These are phyloP conservation scores for Tragelaphus imberbis DNA, from an alignment of 2,113 vertebrate genomes.

Conservation along the genomic window DNA sequence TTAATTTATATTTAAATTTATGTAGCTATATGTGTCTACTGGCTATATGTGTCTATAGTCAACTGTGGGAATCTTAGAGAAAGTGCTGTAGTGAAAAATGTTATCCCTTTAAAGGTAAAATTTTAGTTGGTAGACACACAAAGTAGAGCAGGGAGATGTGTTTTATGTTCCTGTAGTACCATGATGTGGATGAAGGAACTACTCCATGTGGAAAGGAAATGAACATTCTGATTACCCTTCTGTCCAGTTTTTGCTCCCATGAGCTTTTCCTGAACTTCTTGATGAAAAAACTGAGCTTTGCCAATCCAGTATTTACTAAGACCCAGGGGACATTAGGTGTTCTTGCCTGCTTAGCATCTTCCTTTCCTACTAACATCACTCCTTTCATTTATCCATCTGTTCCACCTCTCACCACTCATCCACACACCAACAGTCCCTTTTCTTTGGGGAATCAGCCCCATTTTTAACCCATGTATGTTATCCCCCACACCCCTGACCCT, in stretches of 20 bases:
- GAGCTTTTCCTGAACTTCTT: neutral
- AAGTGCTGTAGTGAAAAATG: neutral
- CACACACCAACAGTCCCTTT: neutral
- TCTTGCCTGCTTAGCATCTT: neutral
- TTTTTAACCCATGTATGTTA: neutral
- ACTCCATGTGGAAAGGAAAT: neutral
- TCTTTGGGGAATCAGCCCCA: neutral
- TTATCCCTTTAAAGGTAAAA: neutral
- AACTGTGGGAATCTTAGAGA: neutral
- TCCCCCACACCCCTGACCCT: fast-evolving
- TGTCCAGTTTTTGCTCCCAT: neutral
- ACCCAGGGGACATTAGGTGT: neutral
- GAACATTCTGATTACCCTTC: neutral
- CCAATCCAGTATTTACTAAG: neutral
- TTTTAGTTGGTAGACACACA: neutral
- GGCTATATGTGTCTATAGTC: neutral
- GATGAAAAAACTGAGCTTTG: neutral
- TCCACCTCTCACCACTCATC: neutral
- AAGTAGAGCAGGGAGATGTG: neutral
- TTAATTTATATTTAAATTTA: neutral
- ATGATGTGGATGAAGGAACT: neutral
- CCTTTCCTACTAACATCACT: neutral
- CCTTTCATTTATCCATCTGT: neutral
- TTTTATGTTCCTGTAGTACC: neutral
- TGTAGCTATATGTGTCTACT: neutral